Evolutionary conservation across 2,888 invertebrate genomes (phyloP), one percentile per base, ranked within the genome.

Genomic region (Trissoscelio sp.): DNA sequence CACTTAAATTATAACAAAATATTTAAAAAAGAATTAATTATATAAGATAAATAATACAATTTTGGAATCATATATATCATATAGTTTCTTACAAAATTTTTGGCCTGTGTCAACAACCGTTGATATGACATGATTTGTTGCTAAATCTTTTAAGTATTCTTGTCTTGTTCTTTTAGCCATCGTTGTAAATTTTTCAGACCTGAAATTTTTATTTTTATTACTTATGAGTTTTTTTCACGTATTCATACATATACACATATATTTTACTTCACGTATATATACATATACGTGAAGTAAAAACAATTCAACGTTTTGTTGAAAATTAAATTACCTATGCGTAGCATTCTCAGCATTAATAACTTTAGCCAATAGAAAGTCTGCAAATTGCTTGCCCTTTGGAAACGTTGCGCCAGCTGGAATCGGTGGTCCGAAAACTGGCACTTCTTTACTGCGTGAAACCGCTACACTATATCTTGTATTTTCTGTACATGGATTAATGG

Each of bases 321-420:
- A n/a, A n/a, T n/a, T n/a, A n/a, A 22, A 20, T 58, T 85, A 88
- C 84, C 89, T 88, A 90, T 98, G 98, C 9, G 98, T 98, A 9
- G 98, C 98, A 92, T 98, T 98, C 91, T 99, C 98, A 20, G 97
- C 98, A 92, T 99, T 99, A 83, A 99, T 97, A 42, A 97, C 96
- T 95, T 99, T 99, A 72, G 98, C 97, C 87, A 98, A 92, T 55
- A 99, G 93, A 91, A 98, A 97, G 90, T 99, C 98, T n/a, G 97
- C 96, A 91, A 99, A 98, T n/a, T 95, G 94, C 92, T 96, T 96
- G 69, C 97, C 96, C 91, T 97, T 98, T 9, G 95, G 94, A 91
- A 97, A 98, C 28, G 95, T 94, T 3, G 96, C 97, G 69, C 96
- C 96, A 85, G 96, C 95, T 85, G 96, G 96, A 84, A 99, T 95